Evolutionary conservation across 2,888 invertebrate genomes (phyloP).

Genomic region (Ametastegia equiseti): DNA sequence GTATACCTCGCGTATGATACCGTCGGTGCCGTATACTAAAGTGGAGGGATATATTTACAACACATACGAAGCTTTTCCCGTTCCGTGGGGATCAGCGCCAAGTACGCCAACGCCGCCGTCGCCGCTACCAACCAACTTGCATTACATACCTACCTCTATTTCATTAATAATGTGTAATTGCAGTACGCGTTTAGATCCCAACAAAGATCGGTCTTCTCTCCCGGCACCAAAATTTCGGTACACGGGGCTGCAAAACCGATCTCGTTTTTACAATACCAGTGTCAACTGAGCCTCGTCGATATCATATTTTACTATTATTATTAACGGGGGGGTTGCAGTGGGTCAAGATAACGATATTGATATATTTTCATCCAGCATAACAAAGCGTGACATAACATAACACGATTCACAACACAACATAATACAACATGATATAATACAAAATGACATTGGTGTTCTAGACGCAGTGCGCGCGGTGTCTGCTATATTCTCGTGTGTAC

Average conservation of each 20-base stretch:
- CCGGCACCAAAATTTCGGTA: conserved; percentile 63
- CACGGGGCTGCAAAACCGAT: conserved; percentile 62
- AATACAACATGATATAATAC: background rate
- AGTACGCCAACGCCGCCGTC: conserved; percentile 51
- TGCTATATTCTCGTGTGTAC: background rate
- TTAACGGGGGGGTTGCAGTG: background rate
- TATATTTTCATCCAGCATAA: background rate
- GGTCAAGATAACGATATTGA: background rate
- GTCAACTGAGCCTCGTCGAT: background rate
- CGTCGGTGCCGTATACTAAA: conserved; percentile 55
- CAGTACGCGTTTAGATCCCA: conserved; percentile 67
- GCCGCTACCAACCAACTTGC: conserved; percentile 54
- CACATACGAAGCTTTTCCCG: conserved; percentile 58
- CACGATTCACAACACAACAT: background rate
- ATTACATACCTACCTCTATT: conserved; percentile 53
- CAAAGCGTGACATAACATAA: background rate
- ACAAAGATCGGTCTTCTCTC: conserved; percentile 64
- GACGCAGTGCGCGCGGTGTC: background rate
- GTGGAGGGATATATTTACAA: conserved; percentile 71
- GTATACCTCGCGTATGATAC: conserved; percentile 60
- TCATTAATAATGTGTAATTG: conserved; percentile 70
- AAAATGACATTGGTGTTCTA: background rate
- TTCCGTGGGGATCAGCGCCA: too few species aligned
- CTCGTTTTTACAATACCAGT: background rate
- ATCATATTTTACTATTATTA: background rate